Percentiles rank a stretch among this genome's conserved stretches.
Conservation (phyloP, 2,888 invertebrate species). For the Andrena camellia region DNA sequence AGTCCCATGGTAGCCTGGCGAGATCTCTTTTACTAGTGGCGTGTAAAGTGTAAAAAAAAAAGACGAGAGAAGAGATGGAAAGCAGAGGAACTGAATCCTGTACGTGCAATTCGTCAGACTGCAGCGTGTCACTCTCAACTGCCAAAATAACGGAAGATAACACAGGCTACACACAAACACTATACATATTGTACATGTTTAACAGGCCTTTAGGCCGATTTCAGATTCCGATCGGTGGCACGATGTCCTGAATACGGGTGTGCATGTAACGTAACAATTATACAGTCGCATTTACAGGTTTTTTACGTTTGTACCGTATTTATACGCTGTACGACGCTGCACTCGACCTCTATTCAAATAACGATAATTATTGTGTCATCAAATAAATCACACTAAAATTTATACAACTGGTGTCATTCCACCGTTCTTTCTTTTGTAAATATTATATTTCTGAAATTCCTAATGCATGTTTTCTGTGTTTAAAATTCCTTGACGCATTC, state of each 20-base stretch:
- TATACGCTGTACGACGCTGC: slow-evolving; percentile 81
- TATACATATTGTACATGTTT: slow-evolving; percentile 75
- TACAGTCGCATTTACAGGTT: slow-evolving; percentile 81
- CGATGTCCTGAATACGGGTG: slow-evolving; percentile 57
- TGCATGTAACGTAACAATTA: slow-evolving; percentile 70
- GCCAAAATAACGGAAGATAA: slow-evolving; percentile 47
- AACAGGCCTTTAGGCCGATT: slow-evolving; percentile 42
- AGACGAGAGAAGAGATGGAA: background rate
- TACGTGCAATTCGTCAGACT: slow-evolving; percentile 40
- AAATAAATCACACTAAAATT: slow-evolving; percentile 79
- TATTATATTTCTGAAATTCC: background rate
- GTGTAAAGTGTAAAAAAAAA: slow-evolving; percentile 59
- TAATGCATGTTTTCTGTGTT: too few species aligned
- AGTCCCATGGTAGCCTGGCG: slow-evolving; percentile 55
- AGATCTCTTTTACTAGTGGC: slow-evolving; percentile 52
- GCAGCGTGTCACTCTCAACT: slow-evolving; percentile 35
- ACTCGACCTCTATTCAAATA: slow-evolving; percentile 79
- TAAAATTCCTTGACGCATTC: too few species aligned
- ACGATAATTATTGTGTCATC: slow-evolving; percentile 81
- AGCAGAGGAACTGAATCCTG: slow-evolving; percentile 28
- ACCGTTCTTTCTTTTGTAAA: slow-evolving; percentile 11
- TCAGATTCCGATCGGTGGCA: slow-evolving; percentile 57
- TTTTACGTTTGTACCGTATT: slow-evolving; percentile 84
- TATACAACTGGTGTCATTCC: slow-evolving; percentile 38
- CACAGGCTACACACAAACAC: slow-evolving; percentile 60